Percentiles rank a stretch among this genome's conserved stretches.
These are phyloP conservation scores for Glossophaga mutica DNA, from an alignment of 2,797 vertebrate genomes.

Conservation along the genomic window DNA sequence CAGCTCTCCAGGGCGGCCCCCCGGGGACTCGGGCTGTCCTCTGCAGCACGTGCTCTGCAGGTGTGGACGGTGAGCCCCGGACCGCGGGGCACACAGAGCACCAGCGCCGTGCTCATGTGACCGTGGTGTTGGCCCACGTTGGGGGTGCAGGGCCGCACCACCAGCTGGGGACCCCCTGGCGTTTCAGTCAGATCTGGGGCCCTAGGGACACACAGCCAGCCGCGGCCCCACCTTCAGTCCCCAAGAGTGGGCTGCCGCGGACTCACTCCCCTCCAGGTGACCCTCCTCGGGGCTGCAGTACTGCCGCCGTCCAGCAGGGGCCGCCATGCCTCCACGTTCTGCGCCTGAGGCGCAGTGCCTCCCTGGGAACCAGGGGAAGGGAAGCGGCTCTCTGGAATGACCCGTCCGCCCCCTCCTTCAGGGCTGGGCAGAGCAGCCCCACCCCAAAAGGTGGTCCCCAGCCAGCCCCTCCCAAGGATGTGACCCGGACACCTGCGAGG, in stretches of 20 bases:
- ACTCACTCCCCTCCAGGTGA: background rate
- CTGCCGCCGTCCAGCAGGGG: background rate
- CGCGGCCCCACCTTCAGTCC: background rate
- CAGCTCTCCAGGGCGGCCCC: background rate
- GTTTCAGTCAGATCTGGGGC: background rate
- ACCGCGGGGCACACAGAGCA: too few relatives aligned
- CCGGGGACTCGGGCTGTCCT: background rate
- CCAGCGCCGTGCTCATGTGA: background rate
- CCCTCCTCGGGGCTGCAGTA: background rate
- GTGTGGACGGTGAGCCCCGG: background rate
- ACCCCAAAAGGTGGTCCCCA: background rate
- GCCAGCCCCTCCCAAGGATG: background rate
- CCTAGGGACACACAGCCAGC: background rate
- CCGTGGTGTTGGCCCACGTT: too few relatives aligned
- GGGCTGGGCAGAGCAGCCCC: background rate
- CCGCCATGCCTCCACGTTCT: background rate
- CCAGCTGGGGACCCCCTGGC: background rate
- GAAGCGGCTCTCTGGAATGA: rapidly evolving
- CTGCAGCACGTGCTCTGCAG: rapidly evolving
- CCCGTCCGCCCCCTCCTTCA: background rate
- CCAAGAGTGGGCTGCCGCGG: rapidly evolving
- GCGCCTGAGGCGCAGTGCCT: background rate
- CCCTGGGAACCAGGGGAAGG: too few relatives aligned
- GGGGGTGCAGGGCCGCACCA: background rate
- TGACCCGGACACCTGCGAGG: too few relatives aligned